Evolutionary conservation across 1,140 invertebrate genomes (phyloP).

Genomic region (Drosophila rufa): DNA sequence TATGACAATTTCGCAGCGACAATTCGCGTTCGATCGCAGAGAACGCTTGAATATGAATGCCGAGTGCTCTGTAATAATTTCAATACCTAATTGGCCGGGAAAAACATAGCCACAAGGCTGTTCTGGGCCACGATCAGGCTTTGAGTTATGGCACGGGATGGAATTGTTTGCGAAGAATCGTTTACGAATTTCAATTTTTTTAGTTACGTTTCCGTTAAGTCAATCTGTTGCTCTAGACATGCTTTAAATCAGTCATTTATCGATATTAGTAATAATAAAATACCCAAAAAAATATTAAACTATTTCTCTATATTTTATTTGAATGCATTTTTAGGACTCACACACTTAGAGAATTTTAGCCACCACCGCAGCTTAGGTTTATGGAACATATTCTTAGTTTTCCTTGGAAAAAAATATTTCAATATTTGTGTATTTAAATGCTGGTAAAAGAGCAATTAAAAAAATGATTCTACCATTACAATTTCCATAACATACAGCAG

Average conservation of each 20-base stretch:
- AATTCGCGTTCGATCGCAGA: constrained; percentile 48
- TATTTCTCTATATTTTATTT: too few species aligned
- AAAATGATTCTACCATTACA: neutral
- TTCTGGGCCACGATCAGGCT: constrained; percentile 11
- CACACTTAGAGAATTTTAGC: too few species aligned
- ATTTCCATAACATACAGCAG: neutral
- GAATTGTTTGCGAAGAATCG: constrained; percentile 2
- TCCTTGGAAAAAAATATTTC: neutral
- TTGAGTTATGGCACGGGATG: constrained; percentile 11
- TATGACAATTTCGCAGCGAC: constrained; percentile 73
- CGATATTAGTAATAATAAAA: neutral
- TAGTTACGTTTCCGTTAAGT: neutral
- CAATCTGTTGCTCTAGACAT: neutral
- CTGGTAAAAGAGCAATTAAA: neutral
- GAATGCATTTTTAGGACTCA: too few species aligned
- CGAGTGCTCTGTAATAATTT: constrained; percentile 53
- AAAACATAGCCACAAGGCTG: neutral
- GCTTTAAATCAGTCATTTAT: neutral
- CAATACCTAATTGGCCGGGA: constrained; percentile 45
- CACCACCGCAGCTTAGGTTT: neutral
- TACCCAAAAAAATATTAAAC: neutral
- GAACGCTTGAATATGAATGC: constrained; percentile 60
- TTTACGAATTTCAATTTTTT: constrained; percentile 7
- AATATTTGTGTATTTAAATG: neutral
- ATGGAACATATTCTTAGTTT: neutral